Conservation (phyloP, 2,888 invertebrate species). For the Boloria selene region DNA sequence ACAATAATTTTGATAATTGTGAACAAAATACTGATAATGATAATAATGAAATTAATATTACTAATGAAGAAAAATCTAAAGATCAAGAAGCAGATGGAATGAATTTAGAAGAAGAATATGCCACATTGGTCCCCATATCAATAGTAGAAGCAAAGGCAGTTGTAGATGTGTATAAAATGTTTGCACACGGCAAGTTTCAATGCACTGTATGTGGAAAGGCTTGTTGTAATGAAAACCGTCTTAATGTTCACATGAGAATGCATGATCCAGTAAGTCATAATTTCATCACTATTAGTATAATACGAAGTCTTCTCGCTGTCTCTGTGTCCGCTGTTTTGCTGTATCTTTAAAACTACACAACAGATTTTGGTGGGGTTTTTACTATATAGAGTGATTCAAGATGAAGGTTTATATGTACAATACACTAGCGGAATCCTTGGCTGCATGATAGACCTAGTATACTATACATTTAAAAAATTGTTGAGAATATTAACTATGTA, state of each 20-base stretch:
- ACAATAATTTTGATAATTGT: conserved; percentile 35
- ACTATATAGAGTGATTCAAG: too few relatives aligned
- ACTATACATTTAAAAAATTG: too few relatives aligned
- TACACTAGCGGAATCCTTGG: too few relatives aligned
- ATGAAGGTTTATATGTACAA: too few relatives aligned
- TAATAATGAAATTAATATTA: neutral
- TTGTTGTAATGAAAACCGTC: conserved; percentile 55
- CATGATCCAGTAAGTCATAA: conserved; percentile 66
- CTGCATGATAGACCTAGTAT: too few relatives aligned
- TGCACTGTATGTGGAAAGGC: conserved; percentile 62
- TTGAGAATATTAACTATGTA: neutral
- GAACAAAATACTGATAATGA: conserved; percentile 39
- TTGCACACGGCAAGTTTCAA: conserved; percentile 53
- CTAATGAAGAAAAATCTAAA: conserved; percentile 24
- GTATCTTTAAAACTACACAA: too few relatives aligned
- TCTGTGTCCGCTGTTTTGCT: too few relatives aligned
- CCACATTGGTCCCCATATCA: conserved; percentile 61
- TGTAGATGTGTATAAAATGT: conserved; percentile 61
- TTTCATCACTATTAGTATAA: too few relatives aligned
- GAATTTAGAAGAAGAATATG: conserved; percentile 66
- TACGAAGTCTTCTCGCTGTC: too few relatives aligned
- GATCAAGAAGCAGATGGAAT: conserved; percentile 53
- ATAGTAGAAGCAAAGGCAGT: conserved; percentile 66
- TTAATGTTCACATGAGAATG: conserved; percentile 63
- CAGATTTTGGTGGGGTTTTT: too few relatives aligned